A percentile compares a stretch with the other conserved stretches of the same genome.
Conservation (phyloP, 2,113 vertebrate genomes). For the Pristiophorus japonicus region DNA sequence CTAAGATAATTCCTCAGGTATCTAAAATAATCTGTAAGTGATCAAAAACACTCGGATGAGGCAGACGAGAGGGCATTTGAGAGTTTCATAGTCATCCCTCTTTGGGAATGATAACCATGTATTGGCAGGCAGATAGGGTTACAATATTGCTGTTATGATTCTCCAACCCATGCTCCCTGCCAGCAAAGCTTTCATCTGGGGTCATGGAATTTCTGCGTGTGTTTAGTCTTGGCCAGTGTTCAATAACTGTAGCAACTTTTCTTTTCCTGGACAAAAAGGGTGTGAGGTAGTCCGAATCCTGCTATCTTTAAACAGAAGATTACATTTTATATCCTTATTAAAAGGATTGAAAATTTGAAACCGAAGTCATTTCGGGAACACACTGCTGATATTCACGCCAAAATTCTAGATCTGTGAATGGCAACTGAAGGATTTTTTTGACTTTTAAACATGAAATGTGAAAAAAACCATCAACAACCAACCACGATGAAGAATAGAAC, state of each 20-base stretch:
- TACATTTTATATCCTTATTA: not conserved
- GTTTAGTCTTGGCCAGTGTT: not conserved
- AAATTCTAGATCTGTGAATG: not conserved
- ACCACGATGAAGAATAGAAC: not conserved
- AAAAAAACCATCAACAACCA: not conserved
- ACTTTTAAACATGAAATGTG: not conserved
- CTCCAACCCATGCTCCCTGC: not conserved
- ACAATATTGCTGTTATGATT: not conserved
- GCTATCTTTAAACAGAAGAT: not conserved
- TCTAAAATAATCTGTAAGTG: not conserved
- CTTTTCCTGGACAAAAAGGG: not conserved
- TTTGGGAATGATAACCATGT: not conserved
- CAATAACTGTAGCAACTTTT: not conserved
- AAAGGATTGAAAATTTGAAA: not conserved
- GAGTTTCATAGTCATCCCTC: not conserved
- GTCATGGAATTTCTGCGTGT: not conserved
- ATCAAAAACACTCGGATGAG: not conserved
- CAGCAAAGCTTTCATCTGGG: not conserved
- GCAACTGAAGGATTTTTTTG: too few species aligned
- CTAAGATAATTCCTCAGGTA: not conserved
- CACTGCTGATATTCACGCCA: not conserved
- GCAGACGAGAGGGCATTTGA: not conserved
- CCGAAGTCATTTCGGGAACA: not conserved
- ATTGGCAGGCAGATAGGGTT: not conserved
- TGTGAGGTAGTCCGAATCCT: not conserved